Evolutionary conservation across 2,797 vertebrate species (phyloP).

Genomic region (Gallinago solitaria): DNA sequence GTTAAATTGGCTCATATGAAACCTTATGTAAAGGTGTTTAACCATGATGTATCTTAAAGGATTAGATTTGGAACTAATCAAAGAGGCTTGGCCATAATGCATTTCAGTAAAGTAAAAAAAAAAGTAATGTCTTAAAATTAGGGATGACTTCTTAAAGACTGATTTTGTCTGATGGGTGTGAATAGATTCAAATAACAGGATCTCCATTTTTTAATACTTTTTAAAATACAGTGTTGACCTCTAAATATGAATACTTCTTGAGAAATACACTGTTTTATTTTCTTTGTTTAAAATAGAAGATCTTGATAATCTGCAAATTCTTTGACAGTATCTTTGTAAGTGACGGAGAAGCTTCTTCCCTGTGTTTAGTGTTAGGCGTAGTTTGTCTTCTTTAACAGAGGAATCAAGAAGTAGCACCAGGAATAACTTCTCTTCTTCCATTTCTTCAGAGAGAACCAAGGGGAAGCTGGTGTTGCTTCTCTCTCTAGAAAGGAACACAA

Average conservation of each 20-base stretch:
- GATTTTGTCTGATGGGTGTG: neutral
- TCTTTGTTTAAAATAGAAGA: neutral
- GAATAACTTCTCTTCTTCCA: neutral
- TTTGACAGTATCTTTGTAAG: neutral
- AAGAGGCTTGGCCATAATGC: neutral
- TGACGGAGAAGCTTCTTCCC: neutral
- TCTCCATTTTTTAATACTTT: neutral
- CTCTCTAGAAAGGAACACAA: neutral
- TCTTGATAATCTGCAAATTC: neutral
- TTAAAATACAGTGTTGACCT: neutral
- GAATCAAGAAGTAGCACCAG: neutral
- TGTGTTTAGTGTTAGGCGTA: neutral
- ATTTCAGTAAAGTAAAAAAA: neutral
- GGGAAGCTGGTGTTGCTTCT: neutral
- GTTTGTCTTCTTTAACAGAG: neutral
- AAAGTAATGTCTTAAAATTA: neutral
- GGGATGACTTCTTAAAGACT: neutral
- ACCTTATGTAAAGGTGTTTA: neutral
- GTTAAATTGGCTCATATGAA: neutral
- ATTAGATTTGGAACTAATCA: neutral
- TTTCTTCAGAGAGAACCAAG: neutral
- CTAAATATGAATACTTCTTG: neutral
- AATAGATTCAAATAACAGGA: neutral
- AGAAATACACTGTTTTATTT: neutral
- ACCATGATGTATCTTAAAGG: neutral